These are phyloP conservation scores for Seriola dumerili DNA, from an alignment of 2,113 vertebrate species.

Conservation along the genomic window DNA sequence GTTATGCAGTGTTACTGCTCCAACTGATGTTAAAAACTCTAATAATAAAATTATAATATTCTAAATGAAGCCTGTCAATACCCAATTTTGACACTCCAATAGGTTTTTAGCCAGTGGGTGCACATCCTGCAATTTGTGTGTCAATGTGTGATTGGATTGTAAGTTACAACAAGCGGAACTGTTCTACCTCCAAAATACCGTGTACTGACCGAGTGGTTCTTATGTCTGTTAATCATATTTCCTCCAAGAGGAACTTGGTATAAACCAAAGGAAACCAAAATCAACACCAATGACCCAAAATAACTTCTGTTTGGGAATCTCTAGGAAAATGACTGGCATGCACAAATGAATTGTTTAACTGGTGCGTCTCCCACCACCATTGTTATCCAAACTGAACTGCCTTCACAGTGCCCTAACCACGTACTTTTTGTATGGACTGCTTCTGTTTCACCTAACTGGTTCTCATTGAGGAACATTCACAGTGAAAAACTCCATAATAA, in stretches of 20 bases:
- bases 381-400: background rate
- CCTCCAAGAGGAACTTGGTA: slow-evolving; percentile 40
- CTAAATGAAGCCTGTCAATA: background rate
- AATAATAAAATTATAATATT: too few species aligned
- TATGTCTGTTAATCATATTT: slow-evolving; percentile 40
- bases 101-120: background rate
- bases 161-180: background rate
- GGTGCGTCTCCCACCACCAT: slow-evolving; percentile 3
- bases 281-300: slow-evolving; percentile 68
- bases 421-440: background rate
- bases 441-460: background rate
- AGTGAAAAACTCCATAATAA: background rate
- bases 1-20: too few species aligned
- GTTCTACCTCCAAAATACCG: background rate
- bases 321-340: slow-evolving; percentile 56
- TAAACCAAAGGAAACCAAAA: slow-evolving; percentile 69
- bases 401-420: background rate
- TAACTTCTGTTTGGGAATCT: slow-evolving; percentile 68
- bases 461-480: background rate
- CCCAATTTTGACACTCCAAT: background rate
- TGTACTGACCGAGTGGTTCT: background rate
- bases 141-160: background rate
- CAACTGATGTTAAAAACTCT: too few species aligned
- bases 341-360: slow-evolving; percentile 47
- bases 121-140: background rate